Evolutionary conservation across 2,113 vertebrate genomes (phyloP), one percentile per base, ranked within the genome.

Genomic region (Corythoichthys intestinalis): DNA sequence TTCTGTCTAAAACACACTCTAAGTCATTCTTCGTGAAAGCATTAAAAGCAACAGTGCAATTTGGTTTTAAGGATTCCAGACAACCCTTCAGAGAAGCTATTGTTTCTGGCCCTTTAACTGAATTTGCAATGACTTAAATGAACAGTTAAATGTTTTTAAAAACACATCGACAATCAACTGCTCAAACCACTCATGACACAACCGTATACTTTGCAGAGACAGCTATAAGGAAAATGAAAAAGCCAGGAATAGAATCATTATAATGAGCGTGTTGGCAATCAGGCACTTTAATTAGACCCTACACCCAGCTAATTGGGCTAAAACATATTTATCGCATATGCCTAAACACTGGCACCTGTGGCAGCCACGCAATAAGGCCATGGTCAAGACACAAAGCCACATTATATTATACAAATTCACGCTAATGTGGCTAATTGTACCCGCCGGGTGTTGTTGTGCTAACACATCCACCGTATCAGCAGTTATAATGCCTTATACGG

Each of bases 61-160:
- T 50, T 28, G 20, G 20, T 50, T 48, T 48, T 48, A 48, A 48
- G 47, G 3, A 48, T 48, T 15, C 49, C 49, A 50, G 6, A 15
- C 49, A 50, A 4, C 48, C 49, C 14, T 17, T 17, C 49, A 1
- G 49, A 17, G 12, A 8, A n/a, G 6, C 4, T n/a, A 53, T 1
- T 53, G 50, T 53, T n/a, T 15, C 50, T 20, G 6, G 50, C 6
- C 50, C 6, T 2, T 14, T n/a, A 58, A n/a, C 47, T 44, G 64
- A 56, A 14, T 46, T 50, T 59, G 37, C 62, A 52, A 70, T 52
- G 44, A 52, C 57, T 37, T 13, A 54, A 61, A 56, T 58, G 56
- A 58, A 14, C 56, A 58, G 20, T 58, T 58, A 7, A 6, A 52
- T 52, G 50, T n/a, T 14, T 52, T 52, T n/a, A 52, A 52, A 54